Base-by-base conservation (phyloP, 2,888 invertebrate genomes). In the Hybos culiciformis region DNA sequence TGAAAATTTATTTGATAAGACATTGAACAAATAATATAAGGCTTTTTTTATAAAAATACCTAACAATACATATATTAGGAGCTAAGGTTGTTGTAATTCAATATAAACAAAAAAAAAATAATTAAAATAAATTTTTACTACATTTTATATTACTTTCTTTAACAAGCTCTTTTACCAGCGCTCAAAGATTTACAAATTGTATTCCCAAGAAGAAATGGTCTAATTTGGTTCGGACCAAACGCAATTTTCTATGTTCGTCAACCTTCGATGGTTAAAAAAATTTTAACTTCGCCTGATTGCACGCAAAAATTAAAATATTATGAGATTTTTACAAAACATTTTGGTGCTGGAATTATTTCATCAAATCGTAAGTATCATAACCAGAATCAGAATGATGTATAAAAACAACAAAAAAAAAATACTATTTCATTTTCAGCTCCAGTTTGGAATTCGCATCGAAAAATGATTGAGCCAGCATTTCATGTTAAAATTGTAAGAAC, bases 401-500 rank as follows among this genome's bases (percentile, higher is more conserved):
- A 39, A 31, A 38, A n/a, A n/a, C n/a, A n/a, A n/a, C n/a, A n/a
- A n/a, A 18, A 15, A 6, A 9, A 23, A 15, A 26, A 26, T 5
- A 23, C 3, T 26, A 15, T 32, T 14, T 32, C 8, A 6, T 32
- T 6, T 32, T 17, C n/a, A 36, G 36, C 36, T 8, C 36, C 36
- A 20, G 12, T 21, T 5, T 36, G 36, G 36, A 36, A 36, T 36
- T 6, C 14, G 12, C 36, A 36, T 20, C 19, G 36, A 14, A 36
- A 36, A 36, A 20, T 36, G 7, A 21, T 36, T 21, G 36, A 36
- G 14, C 36, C 36, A 14, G 19, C 36, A 20, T 36, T 36, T 20
- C 55, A 59, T 14, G 57, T 59, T 8, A 56, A 55, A 47, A 51
- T 56, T 18, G 49, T 62, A 5, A 48, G 50, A 43, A 55, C 56